Evolutionary conservation across 2,113 vertebrate species (phyloP).

Genomic region (Chaetorhynchus papuensis): DNA sequence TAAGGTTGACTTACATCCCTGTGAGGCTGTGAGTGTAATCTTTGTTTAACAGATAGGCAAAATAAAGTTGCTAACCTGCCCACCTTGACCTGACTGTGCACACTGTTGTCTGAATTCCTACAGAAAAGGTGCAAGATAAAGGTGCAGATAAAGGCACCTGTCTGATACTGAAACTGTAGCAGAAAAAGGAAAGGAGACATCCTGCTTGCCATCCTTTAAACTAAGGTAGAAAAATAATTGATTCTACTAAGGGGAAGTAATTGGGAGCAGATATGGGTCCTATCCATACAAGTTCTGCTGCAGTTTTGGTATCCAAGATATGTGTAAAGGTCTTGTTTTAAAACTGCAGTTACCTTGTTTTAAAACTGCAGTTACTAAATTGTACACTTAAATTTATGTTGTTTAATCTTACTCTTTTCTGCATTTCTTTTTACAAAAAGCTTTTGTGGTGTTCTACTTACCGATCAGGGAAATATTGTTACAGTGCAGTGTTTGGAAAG

Average conservation of each 20-base stretch:
- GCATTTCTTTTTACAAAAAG: not conserved
- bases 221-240: not conserved
- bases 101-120: not conserved
- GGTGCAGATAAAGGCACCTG: not conserved
- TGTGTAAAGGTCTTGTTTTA: not conserved
- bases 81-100: not conserved
- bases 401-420: not conserved
- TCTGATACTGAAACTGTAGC: not conserved
- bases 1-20: not conserved
- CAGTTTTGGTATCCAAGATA: not conserved
- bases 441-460: not conserved
- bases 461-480: constrained; percentile 24
- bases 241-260: not conserved
- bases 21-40: not conserved
- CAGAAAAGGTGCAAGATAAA: not conserved
- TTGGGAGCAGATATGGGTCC: accelerated
- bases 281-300: not conserved
- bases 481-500: constrained; percentile 87
- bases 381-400: not conserved
- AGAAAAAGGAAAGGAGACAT: not conserved
- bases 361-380: not conserved
- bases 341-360: not conserved
- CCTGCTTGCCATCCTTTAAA: not conserved
- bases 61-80: not conserved
- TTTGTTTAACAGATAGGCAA: not conserved